phyloP scores from a whole-genome alignment of 2,797 vertebrate genomes.

The Neopelma chrysocephalum region DNA sequence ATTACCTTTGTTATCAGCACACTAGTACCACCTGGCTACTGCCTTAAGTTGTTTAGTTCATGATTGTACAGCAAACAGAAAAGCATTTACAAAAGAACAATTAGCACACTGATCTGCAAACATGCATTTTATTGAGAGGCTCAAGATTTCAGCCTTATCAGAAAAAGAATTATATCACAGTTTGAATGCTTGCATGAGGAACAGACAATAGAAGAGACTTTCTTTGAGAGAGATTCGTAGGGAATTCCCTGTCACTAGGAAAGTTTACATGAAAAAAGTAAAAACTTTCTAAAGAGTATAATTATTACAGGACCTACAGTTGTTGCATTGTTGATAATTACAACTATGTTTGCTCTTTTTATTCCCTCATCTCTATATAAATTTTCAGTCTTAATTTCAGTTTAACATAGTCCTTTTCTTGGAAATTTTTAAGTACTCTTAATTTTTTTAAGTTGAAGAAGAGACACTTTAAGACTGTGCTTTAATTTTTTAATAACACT shows the following conservation, averaged over 20 bases:
- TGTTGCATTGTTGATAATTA: not conserved
- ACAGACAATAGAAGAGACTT: not conserved
- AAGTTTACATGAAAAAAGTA: not conserved
- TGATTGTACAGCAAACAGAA: not conserved
- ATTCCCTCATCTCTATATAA: not conserved
- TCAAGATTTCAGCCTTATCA: not conserved
- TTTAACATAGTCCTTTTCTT: not conserved
- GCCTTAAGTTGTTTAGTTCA: not conserved
- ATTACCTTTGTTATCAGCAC: not conserved
- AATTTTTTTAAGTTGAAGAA: not conserved
- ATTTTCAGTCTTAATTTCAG: not conserved
- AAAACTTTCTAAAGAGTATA: not conserved
- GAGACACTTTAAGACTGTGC: rapidly evolving
- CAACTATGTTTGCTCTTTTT: not conserved
- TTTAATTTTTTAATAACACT: not conserved
- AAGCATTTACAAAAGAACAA: not conserved
- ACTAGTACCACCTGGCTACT: not conserved
- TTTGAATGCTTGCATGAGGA: not conserved
- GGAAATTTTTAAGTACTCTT: not conserved
- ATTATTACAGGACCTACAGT: not conserved
- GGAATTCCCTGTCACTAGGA: not conserved
- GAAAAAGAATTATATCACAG: not conserved
- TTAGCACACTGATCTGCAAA: not conserved
- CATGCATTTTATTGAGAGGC: not conserved
- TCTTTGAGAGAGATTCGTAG: not conserved